These are phyloP conservation scores for Phrixothrix hirtus DNA, from an alignment of 2,888 invertebrate genomes.

Conservation along the genomic window DNA sequence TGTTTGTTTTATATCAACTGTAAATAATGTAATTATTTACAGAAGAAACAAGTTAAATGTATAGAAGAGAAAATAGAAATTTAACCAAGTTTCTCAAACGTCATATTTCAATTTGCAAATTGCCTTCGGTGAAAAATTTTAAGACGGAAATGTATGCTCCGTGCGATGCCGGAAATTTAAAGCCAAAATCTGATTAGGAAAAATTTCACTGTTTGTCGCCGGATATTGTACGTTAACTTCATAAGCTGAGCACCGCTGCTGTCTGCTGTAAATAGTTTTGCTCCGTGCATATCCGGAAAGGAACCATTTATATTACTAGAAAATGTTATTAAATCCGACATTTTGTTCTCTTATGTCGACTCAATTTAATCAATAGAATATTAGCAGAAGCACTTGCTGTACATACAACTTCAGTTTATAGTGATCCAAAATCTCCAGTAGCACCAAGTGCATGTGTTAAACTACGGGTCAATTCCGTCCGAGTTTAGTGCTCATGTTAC, in stretches of 20 bases:
- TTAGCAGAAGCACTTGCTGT: not conserved
- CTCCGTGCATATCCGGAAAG: slow-evolving; percentile 15
- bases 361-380: not conserved
- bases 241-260: slow-evolving; percentile 35
- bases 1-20: slow-evolving; percentile 1
- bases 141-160: slow-evolving; percentile 22
- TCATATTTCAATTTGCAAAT: slow-evolving; percentile 27
- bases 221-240: slow-evolving; percentile 53
- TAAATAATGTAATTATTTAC: slow-evolving; percentile 2
- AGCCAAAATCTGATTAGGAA: slow-evolving; percentile 50
- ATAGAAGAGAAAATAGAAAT: slow-evolving; percentile 3
- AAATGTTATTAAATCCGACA: slow-evolving; percentile 6
- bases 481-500: slow-evolving; percentile 34
- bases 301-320: slow-evolving; percentile 15
- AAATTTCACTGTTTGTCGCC: slow-evolving; percentile 54
- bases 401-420: too few species aligned
- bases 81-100: slow-evolving; percentile 13
- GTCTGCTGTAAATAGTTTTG: slow-evolving; percentile 23
- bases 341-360: slow-evolving; percentile 2
- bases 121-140: slow-evolving; percentile 20
- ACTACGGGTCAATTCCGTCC: slow-evolving; percentile 27
- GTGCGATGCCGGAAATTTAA: slow-evolving; percentile 42
- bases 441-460: slow-evolving; percentile 20
- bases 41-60: not conserved
- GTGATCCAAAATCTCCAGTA: slow-evolving; percentile 4